A percentile compares a stretch with the other conserved stretches of the same genome.
phyloP scores from a whole-genome alignment of 2,888 invertebrate species.

The Elegia similella region DNA sequence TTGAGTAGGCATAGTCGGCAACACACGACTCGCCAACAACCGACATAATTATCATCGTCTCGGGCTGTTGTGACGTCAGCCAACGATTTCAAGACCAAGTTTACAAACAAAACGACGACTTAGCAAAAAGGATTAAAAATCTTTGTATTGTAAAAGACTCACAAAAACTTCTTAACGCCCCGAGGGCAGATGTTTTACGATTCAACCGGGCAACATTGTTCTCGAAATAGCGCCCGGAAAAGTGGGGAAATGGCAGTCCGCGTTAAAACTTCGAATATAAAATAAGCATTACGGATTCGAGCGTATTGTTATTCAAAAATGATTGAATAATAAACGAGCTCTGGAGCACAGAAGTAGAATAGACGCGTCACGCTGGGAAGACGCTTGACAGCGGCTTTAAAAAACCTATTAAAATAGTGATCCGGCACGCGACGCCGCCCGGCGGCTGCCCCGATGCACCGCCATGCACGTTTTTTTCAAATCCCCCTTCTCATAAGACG shows the following conservation, averaged over 20 bases:
- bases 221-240: slow-evolving; percentile 14
- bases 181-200: slow-evolving; percentile 17
- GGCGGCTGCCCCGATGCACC: slow-evolving; percentile 39
- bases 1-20: not conserved
- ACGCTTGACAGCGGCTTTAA: slow-evolving; percentile 35
- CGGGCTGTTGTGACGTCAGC: not conserved
- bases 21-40: no score
- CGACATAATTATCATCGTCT: not conserved
- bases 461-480: slow-evolving; percentile 52
- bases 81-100: not conserved
- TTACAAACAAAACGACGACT: slow-evolving; percentile 7
- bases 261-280: slow-evolving; percentile 24
- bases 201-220: slow-evolving; percentile 17
- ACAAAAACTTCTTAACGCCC: slow-evolving; percentile 12
- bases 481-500: slow-evolving; percentile 58
- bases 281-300: slow-evolving; percentile 24
- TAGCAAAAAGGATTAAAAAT: slow-evolving; percentile 15
- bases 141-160: slow-evolving; percentile 8
- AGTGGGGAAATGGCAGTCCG: slow-evolving; percentile 7
- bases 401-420: slow-evolving; percentile 55
- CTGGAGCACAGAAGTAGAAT: slow-evolving; percentile 3
- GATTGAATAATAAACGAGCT: slow-evolving; percentile 22
- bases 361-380: slow-evolving; percentile 38
- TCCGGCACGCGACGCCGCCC: slow-evolving; percentile 65
- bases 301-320: slow-evolving; percentile 27